phyloP scores from a whole-genome alignment of 2,888 invertebrate species.

The Lasioglossum oenotherae region DNA sequence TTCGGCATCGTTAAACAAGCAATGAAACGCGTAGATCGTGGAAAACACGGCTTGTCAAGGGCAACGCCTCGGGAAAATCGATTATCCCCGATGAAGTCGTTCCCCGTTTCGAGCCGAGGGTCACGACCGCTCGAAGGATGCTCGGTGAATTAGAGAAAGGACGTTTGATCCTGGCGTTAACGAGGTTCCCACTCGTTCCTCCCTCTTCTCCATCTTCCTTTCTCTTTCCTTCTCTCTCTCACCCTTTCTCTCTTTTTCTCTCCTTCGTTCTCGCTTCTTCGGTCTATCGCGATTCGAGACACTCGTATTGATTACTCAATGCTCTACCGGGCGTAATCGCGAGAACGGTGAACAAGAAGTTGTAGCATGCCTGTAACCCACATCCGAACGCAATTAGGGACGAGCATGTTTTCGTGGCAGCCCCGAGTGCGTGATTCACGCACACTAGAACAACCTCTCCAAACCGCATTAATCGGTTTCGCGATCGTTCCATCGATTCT shows the following conservation, averaged over 20 bases:
- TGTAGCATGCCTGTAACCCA: slow-evolving; percentile 59
- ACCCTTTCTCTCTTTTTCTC: not conserved
- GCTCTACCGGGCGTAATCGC: slow-evolving; percentile 47
- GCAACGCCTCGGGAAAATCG: slow-evolving; percentile 41
- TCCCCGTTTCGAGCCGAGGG: slow-evolving; percentile 16
- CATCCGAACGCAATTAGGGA: slow-evolving; percentile 68
- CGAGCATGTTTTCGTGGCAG: slow-evolving; percentile 59
- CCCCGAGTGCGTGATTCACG: slow-evolving; percentile 36
- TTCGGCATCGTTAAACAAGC: slow-evolving; percentile 7
- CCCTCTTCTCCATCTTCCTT: not conserved
- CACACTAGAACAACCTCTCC: not conserved
- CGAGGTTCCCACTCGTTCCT: slow-evolving; percentile 31
- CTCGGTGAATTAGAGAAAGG: slow-evolving; percentile 27
- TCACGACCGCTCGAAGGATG: slow-evolving; percentile 35
- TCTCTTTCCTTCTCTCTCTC: not conserved
- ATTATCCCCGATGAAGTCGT: slow-evolving; percentile 34
- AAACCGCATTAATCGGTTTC: slow-evolving; percentile 32
- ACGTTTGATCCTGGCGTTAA: slow-evolving; percentile 43
- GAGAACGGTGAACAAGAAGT: slow-evolving; percentile 53
- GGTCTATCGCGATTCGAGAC: slow-evolving; percentile 38
- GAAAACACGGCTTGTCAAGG: slow-evolving; percentile 37
- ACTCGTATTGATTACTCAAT: slow-evolving; percentile 62
- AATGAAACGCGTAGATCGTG: slow-evolving; percentile 7
- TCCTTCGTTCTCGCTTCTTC: slow-evolving; percentile 5
- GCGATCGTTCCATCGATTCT: not conserved